Percentiles rank a stretch among this genome's conserved stretches.
Conservation (phyloP, 2,888 invertebrate species). For the Cerceris rybyensis region DNA sequence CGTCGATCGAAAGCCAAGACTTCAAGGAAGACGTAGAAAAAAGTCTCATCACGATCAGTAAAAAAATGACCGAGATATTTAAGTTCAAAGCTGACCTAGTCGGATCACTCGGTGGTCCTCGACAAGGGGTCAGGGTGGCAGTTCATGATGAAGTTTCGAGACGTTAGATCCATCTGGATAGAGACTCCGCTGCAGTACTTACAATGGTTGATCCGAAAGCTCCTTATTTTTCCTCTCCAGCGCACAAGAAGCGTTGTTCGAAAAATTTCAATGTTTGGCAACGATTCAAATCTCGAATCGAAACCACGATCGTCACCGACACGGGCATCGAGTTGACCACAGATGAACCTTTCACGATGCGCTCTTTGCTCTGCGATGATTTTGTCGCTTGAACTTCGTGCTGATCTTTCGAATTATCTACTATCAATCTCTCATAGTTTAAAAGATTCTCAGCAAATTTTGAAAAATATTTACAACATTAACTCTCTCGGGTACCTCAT, state of each 20-base stretch:
- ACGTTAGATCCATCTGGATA: conserved; percentile 51
- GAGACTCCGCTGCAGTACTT: conserved; percentile 34
- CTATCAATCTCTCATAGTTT: too few species aligned
- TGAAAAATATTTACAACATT: too few species aligned
- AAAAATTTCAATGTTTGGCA: conserved; percentile 60
- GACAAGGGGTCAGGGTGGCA: too few species aligned
- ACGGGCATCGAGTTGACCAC: conserved; percentile 34
- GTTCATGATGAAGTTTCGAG: conserved; percentile 46
- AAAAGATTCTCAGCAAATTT: too few species aligned
- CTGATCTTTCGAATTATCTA: too few species aligned
- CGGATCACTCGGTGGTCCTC: too few species aligned
- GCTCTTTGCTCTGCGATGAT: conserved; percentile 18
- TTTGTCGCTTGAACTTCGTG: not conserved
- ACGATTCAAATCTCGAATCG: conserved; percentile 60
- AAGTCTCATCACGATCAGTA: too few species aligned
- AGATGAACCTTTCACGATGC: conserved; percentile 39
- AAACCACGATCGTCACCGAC: conserved; percentile 59
- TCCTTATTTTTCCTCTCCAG: conserved; percentile 16
- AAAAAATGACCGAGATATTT: too few species aligned
- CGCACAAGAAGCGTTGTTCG: conserved; percentile 16
- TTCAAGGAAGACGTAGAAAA: too few species aligned
- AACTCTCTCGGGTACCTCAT: too few species aligned
- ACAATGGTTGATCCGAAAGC: conserved; percentile 41
- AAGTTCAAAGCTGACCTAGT: too few species aligned
- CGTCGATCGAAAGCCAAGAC: too few species aligned